Percentiles rank a stretch among this genome's conserved stretches.
phyloP scores from a whole-genome alignment of 2,888 invertebrate species.

The Erebia aethiops region DNA sequence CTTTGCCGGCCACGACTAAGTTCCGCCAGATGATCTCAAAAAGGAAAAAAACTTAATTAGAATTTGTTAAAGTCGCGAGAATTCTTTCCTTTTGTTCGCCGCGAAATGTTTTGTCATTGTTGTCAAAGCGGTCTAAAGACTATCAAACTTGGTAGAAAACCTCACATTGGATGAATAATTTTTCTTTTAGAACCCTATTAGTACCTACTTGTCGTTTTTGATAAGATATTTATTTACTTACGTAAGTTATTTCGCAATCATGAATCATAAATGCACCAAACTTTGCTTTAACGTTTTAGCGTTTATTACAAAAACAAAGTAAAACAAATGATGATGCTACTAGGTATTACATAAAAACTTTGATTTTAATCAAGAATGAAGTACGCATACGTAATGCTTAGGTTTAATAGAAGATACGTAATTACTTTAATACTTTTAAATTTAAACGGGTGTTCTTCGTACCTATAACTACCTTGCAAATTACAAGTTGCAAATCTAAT shows the following conservation, averaged over 20 bases:
- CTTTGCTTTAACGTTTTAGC: no score
- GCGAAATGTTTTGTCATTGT: constrained; percentile 37
- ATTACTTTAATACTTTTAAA: no score
- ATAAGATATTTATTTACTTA: neutral
- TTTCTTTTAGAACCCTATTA: constrained; percentile 11
- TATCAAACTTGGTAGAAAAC: constrained; percentile 36
- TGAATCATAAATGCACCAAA: no score
- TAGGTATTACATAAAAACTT: no score
- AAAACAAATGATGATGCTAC: no score
- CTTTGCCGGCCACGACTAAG: constrained; percentile 57
- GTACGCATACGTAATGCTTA: no score
- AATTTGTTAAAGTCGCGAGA: constrained; percentile 45
- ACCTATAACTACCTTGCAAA: no score
- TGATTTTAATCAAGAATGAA: no score
- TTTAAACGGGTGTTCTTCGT: no score
- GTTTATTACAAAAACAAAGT: no score
- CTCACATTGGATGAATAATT: constrained; percentile 19
- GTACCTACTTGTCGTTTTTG: constrained; percentile 11
- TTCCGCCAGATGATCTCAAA: constrained; percentile 70
- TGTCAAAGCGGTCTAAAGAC: constrained; percentile 30
- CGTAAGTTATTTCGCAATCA: neutral
- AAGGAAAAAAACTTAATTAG: constrained; percentile 59
- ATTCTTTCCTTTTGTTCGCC: constrained; percentile 37
- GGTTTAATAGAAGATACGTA: no score
- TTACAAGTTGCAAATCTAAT: no score